Percentiles rank a stretch among this genome's conserved stretches.
These are phyloP conservation scores for Abrostola tripartita DNA, from an alignment of 2,888 invertebrate genomes.

Conservation along the genomic window DNA sequence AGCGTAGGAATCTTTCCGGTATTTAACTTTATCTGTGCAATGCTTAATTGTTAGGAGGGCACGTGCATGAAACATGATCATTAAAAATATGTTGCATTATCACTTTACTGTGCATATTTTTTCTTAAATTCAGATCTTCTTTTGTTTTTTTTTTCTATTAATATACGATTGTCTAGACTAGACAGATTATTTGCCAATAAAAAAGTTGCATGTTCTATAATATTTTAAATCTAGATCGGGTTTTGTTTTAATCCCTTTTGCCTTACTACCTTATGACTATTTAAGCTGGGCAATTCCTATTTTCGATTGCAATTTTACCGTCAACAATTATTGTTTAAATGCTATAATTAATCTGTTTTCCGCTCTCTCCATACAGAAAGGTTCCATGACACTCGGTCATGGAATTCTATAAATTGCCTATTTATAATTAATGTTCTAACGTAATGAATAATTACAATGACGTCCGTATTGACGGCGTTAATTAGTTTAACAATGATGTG, in stretches of 20 bases:
- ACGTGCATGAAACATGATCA: conserved; percentile 45
- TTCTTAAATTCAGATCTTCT: neutral
- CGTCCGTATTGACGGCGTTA: conserved; percentile 9
- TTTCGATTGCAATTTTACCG: too few relatives aligned
- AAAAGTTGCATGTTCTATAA: too few relatives aligned
- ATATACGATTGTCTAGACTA: too few relatives aligned
- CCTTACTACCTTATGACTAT: too few relatives aligned
- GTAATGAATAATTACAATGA: conserved; percentile 18
- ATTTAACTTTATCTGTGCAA: conserved; percentile 25
- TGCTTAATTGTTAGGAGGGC: conserved; percentile 44
- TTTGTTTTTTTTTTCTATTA: too few relatives aligned
- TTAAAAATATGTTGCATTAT: neutral
- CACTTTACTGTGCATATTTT: too few relatives aligned
- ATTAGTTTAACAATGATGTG: conserved; percentile 12
- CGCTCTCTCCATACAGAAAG: neutral
- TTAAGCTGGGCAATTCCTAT: too few relatives aligned
- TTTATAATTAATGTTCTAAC: conserved; percentile 13
- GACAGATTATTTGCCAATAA: too few relatives aligned
- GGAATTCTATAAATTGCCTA: conserved; percentile 1
- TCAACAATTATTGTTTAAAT: neutral
- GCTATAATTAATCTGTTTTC: neutral
- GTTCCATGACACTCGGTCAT: neutral
- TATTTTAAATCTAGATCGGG: too few relatives aligned
- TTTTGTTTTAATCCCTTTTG: too few relatives aligned
- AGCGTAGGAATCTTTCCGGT: conserved; percentile 38